A percentile compares a stretch with the other conserved stretches of the same genome.
Conservation (phyloP, 2,113 vertebrate genomes). For the Hyla sarda region DNA sequence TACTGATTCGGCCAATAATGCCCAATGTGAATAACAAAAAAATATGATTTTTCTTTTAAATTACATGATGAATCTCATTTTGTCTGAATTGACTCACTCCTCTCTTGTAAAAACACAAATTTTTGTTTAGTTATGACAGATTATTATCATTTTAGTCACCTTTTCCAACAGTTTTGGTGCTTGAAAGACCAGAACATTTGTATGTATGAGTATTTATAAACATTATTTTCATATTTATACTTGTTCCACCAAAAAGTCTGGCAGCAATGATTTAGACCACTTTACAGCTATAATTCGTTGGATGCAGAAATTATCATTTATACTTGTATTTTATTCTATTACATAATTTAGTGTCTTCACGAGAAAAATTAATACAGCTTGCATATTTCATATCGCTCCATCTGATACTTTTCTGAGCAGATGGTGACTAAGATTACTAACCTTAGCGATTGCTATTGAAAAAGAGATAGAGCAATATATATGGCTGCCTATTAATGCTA, state of each 20-base stretch:
- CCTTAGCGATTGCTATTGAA: too few relatives aligned
- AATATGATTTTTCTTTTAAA: too few relatives aligned
- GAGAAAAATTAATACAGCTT: constrained; percentile 19
- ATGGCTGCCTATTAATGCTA: too few relatives aligned
- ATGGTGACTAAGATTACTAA: constrained; percentile 57
- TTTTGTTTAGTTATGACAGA: background rate
- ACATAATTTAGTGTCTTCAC: constrained; percentile 27
- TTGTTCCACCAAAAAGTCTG: background rate
- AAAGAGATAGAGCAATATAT: too few relatives aligned
- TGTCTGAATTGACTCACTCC: too few relatives aligned
- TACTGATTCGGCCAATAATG: too few relatives aligned
- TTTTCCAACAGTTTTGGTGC: background rate
- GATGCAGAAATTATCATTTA: background rate
- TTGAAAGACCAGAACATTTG: background rate
- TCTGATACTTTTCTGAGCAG: constrained; percentile 45
- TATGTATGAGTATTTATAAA: background rate
- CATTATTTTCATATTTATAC: background rate
- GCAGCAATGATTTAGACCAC: background rate
- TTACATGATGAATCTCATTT: too few relatives aligned
- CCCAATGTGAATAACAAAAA: too few relatives aligned
- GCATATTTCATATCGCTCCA: constrained; percentile 6
- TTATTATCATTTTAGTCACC: background rate
- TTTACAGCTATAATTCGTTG: background rate
- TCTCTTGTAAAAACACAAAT: too few relatives aligned
- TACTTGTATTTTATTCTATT: background rate